Base-by-base conservation (phyloP, 2,797 vertebrate species). In the Erpetoichthys calabaricus region DNA sequence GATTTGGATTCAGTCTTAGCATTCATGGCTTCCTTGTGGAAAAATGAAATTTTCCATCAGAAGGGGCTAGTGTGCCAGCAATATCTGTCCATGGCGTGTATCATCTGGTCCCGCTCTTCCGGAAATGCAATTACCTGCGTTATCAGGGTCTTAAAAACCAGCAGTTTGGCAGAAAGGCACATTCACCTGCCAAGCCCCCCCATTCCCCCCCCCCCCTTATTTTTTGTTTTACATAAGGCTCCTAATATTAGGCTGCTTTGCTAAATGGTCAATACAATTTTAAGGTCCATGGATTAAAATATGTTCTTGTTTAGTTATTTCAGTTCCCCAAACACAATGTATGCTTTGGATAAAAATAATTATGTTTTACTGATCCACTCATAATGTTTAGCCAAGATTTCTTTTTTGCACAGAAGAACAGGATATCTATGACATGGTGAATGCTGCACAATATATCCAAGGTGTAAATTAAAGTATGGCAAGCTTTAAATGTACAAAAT, bases 31-130 rank as follows among this genome's bases (percentile, higher is more conserved):
- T 91, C 87, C 87, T 86, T 86, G 85, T 89, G 89, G 87, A 91
- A 91, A 90, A 90, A 91, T 87, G 83, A 85, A 87, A 84, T 88
- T 89, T 91, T 89, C 89, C 86, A 70, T 86, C 86, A 89, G 88
- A 88, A 83, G 86, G 86, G 82, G 82, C 83, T 84, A 78, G 85
- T 82, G 84, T 87, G 81, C 83, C 84, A 82, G 82, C 84, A 84
- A 81, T 89, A 90, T 90, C 89, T 89, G 85, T 83, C 83, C 82
- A 74, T 78, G 72, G 80, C 83, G 86, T 81, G 69, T 89, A 85
- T 90, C 88, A 89, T 90, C 89, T 89, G 86, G 83, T 87, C 83
- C 83, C 83, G 76, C 79, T 88, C 82, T 90, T 86, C 87, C 87
- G 88, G 87, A 91, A 90, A 90, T 78, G 50, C 77, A 86, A 87